phyloP scores from a whole-genome alignment of 2,113 vertebrate genomes.

The Alethe castanea region DNA sequence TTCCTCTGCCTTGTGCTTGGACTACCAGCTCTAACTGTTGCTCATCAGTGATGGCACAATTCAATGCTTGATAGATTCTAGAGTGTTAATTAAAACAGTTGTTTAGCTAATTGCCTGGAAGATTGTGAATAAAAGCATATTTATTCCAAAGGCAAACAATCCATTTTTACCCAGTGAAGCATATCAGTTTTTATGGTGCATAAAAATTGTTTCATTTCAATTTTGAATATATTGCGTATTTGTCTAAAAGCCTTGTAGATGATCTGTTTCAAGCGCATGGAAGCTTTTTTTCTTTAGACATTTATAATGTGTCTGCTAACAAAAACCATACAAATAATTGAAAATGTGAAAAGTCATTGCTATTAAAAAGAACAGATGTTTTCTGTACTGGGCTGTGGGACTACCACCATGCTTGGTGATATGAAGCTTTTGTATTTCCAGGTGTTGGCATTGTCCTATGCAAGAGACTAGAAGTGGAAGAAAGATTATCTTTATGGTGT shows the following conservation, averaged over 20 bases:
- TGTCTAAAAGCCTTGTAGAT: conserved; percentile 11
- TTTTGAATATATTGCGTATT: conserved; percentile 18
- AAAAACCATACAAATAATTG: background rate
- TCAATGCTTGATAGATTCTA: conserved; percentile 33
- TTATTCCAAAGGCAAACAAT: conserved; percentile 59
- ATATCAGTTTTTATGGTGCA: conserved; percentile 15
- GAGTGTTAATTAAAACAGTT: conserved; percentile 54
- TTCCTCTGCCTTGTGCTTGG: background rate
- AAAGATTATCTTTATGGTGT: background rate
- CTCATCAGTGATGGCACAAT: conserved; percentile 24
- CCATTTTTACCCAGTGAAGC: conserved; percentile 48
- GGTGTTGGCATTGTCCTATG: background rate
- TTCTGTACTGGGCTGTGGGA: background rate
- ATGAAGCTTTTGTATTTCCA: background rate
- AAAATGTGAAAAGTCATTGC: background rate
- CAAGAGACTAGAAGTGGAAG: background rate
- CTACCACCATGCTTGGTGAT: background rate
- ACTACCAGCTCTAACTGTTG: background rate
- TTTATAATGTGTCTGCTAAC: background rate
- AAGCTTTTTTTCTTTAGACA: background rate
- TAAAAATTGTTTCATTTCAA: conserved; percentile 38
- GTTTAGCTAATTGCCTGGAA: conserved; percentile 62
- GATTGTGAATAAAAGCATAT: conserved; percentile 50
- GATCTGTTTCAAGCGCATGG: background rate
- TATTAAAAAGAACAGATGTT: background rate